Evolutionary conservation across 2,888 invertebrate genomes (phyloP).

Genomic region (Eupithecia subfuscata): DNA sequence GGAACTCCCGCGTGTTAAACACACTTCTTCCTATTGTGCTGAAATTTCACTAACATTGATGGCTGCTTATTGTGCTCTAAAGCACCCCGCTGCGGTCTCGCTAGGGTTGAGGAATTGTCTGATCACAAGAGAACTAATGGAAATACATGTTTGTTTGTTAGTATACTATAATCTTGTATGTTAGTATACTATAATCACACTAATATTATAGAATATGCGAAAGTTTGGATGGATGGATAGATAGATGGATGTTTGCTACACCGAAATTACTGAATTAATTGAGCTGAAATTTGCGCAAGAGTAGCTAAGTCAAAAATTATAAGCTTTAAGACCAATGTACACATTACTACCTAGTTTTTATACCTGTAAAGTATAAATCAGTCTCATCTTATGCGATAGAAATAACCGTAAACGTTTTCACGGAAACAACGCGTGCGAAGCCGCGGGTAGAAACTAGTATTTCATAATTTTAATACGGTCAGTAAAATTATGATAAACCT

Average conservation of each 20-base stretch:
- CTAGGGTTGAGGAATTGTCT: slow-evolving; percentile 22
- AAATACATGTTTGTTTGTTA: neutral
- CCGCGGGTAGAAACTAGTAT: neutral
- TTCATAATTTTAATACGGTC: neutral
- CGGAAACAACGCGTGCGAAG: neutral
- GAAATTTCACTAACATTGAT: slow-evolving; percentile 38
- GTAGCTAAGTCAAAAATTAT: no score
- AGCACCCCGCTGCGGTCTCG: slow-evolving; percentile 29
- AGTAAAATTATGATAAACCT: neutral
- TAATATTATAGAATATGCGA: neutral
- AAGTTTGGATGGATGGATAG: no score
- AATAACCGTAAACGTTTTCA: neutral
- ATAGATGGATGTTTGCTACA: no score
- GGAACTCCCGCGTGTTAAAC: slow-evolving; percentile 27
- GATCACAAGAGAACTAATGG: neutral
- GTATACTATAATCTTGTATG: neutral
- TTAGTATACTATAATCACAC: neutral
- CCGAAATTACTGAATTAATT: no score
- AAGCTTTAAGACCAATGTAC: no score
- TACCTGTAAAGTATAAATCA: neutral
- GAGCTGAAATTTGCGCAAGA: no score
- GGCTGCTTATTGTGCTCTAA: slow-evolving; percentile 36
- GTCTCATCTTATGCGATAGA: neutral
- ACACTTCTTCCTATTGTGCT: slow-evolving; percentile 35
- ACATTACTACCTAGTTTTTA: no score